Base-by-base conservation (phyloP, 2,113 vertebrate species). In the Proteles cristata region DNA sequence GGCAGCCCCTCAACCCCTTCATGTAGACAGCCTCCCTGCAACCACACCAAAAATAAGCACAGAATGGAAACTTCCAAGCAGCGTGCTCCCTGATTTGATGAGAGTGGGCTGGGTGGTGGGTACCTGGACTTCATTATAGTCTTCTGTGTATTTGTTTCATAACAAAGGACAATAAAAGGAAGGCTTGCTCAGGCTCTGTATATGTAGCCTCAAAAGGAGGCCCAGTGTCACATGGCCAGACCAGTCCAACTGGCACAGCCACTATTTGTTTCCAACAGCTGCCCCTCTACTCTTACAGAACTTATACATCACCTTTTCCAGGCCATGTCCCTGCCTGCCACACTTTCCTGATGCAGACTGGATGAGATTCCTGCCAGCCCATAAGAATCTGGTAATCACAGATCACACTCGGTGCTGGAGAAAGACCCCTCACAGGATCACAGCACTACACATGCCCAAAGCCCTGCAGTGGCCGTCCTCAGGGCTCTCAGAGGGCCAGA, bases 361-460 rank as follows among this genome's bases (percentile, higher is more conserved):
- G 55, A 12, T 17, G 58, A 2, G 48, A 31, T 12, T 33, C 45
- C 45, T 23, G 74, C 39, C 33, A 33, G 93, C 76, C 5, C 2
- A 23, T n/a, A 77, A 58, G 58, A 55, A 31, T 9, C 28, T 6
- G 25, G 48, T 14, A 21, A 14, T 6, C 7, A 23, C 23, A 14
- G 48, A 17, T 7, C 58, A n/a, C 5, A 39, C 21, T 3, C 4
- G 2, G 43, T 2, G 43, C 63, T 33, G 2, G 11, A 11, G 15
- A 19, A 39, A 71, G 92, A 12, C 63, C 21, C 58, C 26, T 7
- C 63, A 11, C 50, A 31, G 15, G n/a, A 8, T 23, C 19, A 86
- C 12, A 1, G 39, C 19, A 23, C 0, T 0, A 16, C 39, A 10
- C 0, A 0, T 2, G n/a, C n/a, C 66, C n/a, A 58, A 16, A 55